Evolutionary conservation across 2,888 invertebrate species (phyloP).

Genomic region (Pristionchus mayeri): DNA sequence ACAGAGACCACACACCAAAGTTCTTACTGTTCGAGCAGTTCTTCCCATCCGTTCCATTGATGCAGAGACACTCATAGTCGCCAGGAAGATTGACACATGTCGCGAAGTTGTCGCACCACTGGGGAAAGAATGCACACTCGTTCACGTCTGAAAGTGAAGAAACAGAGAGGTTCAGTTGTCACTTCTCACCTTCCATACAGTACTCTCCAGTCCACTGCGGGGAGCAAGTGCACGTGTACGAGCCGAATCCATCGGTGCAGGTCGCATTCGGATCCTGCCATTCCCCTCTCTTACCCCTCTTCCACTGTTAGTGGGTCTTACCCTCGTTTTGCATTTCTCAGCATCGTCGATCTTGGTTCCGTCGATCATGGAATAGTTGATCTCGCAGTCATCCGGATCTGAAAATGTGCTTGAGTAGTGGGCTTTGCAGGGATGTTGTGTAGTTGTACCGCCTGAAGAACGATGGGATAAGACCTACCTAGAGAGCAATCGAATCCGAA

Average conservation of each 20-base stretch:
- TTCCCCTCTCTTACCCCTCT: too few relatives aligned
- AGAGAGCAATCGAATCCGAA: too few relatives aligned
- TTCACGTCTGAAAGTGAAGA: constrained; percentile 5
- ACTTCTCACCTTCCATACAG: background rate
- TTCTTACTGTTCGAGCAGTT: constrained; percentile 17
- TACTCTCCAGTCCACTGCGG: background rate
- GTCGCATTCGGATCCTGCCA: background rate
- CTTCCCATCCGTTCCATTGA: constrained; percentile 1
- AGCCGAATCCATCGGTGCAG: constrained; percentile 35
- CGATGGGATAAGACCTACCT: too few relatives aligned
- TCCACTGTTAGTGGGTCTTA: too few relatives aligned
- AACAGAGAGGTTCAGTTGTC: background rate
- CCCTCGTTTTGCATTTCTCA: too few relatives aligned
- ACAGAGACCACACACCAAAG: too few relatives aligned
- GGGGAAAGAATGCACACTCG: background rate
- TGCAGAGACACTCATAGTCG: constrained; percentile 9
- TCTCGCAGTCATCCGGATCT: too few relatives aligned
- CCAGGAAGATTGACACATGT: background rate
- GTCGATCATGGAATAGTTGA: too few relatives aligned
- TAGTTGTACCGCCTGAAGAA: too few relatives aligned
- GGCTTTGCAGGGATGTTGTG: too few relatives aligned
- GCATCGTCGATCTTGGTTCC: too few relatives aligned
- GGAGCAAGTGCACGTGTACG: constrained; percentile 10
- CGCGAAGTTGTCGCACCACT: background rate
- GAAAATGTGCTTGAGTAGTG: too few relatives aligned